Base-by-base conservation (phyloP, 2,888 invertebrate species). In the Melieria omissa region DNA sequence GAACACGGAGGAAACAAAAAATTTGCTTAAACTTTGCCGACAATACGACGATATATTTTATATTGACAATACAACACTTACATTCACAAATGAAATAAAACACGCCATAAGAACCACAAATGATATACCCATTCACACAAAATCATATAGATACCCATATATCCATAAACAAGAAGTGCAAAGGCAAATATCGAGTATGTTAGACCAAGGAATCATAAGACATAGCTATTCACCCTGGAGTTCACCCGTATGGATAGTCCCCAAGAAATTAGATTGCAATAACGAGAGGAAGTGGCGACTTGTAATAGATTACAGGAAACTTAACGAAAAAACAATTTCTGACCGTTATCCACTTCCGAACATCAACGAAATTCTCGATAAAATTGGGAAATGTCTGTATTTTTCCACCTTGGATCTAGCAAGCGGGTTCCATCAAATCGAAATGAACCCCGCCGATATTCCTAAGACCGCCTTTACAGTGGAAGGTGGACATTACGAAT, bases 61-160 rank as follows among this genome's bases (percentile, higher is more conserved):
- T 29, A 29, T 29, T 29, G 29, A 29, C 29, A 29, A 29, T 29
- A 29, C 29, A 29, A 29, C 29, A 3, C 29, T 29, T 29, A 29
- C 29, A 29, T 29, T 29, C 78, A 79, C 61, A 12, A 67, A 54
- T 77, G 78, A 12, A 75, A 73, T 42, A 73, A 69, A 47, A 47
- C 12, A 67, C 41, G 61, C 14, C 42, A 67, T 67, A 8, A 4
- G 6, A 5, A 67, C 67, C 8, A 58, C n/a, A 16, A 16, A 49
- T 6, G 70, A 71, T 41, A 62, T 46, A 10, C 66, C 71, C n/a
- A 62, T 63, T 10, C 14, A 66, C 46, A 65, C 55, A 4, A 73
- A 70, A 14, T 45, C 61, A 1, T 73, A 67, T 16, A 42, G 70
- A 8, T 73, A 73, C 47, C 67, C 67, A 0, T 58, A 66, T n/a